Percentiles rank a stretch among this genome's conserved stretches.
phyloP scores from a whole-genome alignment of 2,888 invertebrate genomes.

The Macrosoma leucophasiata region DNA sequence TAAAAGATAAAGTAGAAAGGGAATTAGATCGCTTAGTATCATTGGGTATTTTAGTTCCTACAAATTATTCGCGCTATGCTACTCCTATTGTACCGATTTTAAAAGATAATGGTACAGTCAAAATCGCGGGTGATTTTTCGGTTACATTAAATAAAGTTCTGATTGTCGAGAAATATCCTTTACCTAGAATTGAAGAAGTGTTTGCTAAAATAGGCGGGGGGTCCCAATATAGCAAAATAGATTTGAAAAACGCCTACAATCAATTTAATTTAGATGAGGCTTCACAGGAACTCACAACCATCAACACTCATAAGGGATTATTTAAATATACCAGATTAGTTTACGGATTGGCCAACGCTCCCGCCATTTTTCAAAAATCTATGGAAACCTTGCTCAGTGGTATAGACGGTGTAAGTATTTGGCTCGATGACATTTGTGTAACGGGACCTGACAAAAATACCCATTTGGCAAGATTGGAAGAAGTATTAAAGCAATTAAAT shows the following conservation, averaged over 20 bases:
- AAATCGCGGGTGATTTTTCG: conserved; percentile 20
- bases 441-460: conserved; percentile 16
- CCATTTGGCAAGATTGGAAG: conserved; percentile 13
- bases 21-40: conserved; percentile 10
- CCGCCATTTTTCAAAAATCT: conserved; percentile 24
- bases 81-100: conserved; percentile 19
- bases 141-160: conserved; percentile 20
- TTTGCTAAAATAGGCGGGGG: conserved; percentile 23
- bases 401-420: conserved; percentile 20
- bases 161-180: conserved; percentile 18
- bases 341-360: conserved; percentile 23
- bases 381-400: conserved; percentile 24
- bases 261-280: conserved; percentile 11
- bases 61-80: conserved; percentile 17
- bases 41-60: conserved; percentile 10
- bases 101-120: conserved; percentile 13
- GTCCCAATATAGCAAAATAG: conserved; percentile 15
- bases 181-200: conserved; percentile 20
- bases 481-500: conserved; percentile 10
- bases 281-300: conserved; percentile 21
- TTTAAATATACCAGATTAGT: conserved; percentile 26
- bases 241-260: conserved; percentile 19
- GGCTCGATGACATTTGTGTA: conserved; percentile 22
- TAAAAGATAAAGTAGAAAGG: conserved; percentile 12
- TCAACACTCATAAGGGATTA: conserved; percentile 23